Evolutionary conservation across 2,888 invertebrate species (phyloP), one percentile per base, ranked within the genome.

Genomic region (Orthosia gothica): DNA sequence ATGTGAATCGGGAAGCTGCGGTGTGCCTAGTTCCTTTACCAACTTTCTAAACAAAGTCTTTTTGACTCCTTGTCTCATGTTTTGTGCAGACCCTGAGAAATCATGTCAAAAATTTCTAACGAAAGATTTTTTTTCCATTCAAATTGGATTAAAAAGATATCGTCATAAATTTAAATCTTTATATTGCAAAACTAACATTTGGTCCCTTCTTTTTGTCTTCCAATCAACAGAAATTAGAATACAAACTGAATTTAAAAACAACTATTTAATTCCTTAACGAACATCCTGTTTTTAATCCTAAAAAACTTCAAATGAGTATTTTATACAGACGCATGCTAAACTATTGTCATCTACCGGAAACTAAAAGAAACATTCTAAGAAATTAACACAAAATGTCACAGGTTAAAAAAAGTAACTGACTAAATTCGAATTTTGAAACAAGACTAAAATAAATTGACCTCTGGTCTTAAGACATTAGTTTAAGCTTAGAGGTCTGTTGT

Each of bases 371-470:
- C 23, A 63, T 65, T 82, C 73, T 66, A 63, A 71, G 74, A 87
- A 80, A 81, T 83, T 79, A 82, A 78, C 77, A 82, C 82, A 63
- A 84, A 86, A 85, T 82, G 81, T 66, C 76, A 80, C 75, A 76
- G 82, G 77, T 84, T 84, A 78, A 83, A 82, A n/a, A 87, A 84
- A 81, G 58, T 18, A 77, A 77, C 73, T 66, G 70, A 74, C 55
- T 70, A 71, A 84, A 80, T 83, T 77, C 54, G 55, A 62, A 54
- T 70, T 50, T 32, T 18, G 2, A 62, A 47, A 69, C 67, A 18
- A 26, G 69, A 70, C 77, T 59, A 78, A 73, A 1, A 23, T 64
- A 71, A 64, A 0, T 57, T 76, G 73, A 79, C n/a, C 82, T 70
- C 11, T 52, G 12, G 0, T n/a, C 15, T 5, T 11, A 54, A 59